These are phyloP conservation scores for Hoplodrina blanda DNA, from an alignment of 2,888 invertebrate genomes.

Conservation along the genomic window DNA sequence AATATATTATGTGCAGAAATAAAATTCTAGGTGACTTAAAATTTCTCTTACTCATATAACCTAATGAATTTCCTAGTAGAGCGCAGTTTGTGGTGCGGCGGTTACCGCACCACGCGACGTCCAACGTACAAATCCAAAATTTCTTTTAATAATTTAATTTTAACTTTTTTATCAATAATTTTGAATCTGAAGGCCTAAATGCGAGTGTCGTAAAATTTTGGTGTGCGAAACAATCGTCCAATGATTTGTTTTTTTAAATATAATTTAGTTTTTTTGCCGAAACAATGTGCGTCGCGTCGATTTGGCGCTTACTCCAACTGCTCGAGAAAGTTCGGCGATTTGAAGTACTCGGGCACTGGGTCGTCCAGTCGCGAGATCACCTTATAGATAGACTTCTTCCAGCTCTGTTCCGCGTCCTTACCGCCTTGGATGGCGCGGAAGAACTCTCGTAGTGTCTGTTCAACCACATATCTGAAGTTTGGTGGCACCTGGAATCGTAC, in stretches of 20 bases:
- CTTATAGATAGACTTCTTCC: constrained; percentile 99
- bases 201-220: constrained; percentile 92
- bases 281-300: constrained; percentile 80
- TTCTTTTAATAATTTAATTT: constrained; percentile 87
- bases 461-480: constrained; percentile 99
- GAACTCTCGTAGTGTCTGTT: constrained; percentile 99
- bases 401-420: constrained; percentile 99
- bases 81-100: constrained; percentile 75
- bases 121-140: constrained; percentile 86
- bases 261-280: constrained; percentile 81
- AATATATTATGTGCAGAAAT: constrained; percentile 91
- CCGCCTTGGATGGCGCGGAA: constrained; percentile 99
- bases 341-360: constrained; percentile 99
- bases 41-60: constrained; percentile 90
- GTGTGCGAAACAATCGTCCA: constrained; percentile 90
- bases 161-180: constrained; percentile 90
- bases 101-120: constrained; percentile 80
- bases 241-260: constrained; percentile 70
- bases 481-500: constrained; percentile 96
- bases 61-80: constrained; percentile 90
- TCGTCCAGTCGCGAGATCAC: constrained; percentile 99
- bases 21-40: constrained; percentile 91
- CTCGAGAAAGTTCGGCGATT: constrained; percentile 99
- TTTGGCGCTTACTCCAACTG: constrained; percentile 95
- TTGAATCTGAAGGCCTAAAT: constrained; percentile 93